Evolutionary conservation across 2,888 invertebrate species (phyloP).

Genomic region (Lordiphosa andalusiaca): DNA sequence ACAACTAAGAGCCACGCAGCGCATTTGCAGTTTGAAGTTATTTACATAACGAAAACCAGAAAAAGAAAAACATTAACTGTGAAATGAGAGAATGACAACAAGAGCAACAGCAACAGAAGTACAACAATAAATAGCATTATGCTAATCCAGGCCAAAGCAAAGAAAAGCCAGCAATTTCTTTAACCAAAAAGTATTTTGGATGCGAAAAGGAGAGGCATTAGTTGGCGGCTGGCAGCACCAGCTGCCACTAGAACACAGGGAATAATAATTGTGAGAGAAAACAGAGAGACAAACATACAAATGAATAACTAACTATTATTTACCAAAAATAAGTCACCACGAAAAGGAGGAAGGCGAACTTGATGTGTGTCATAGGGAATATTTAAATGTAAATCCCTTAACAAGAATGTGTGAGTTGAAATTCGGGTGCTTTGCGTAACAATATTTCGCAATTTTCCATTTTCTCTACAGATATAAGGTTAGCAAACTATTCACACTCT

Average conservation of each 20-base stretch:
- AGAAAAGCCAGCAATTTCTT: conserved; percentile 40
- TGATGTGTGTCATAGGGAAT: too few species aligned
- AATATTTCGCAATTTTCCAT: too few species aligned
- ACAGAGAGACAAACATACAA: conserved; percentile 6
- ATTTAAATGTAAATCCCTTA: too few species aligned
- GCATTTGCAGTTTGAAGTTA: conserved; percentile 30
- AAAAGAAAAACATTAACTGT: conserved; percentile 64
- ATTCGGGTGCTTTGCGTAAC: too few species aligned
- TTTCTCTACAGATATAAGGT: too few species aligned
- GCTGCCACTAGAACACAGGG: conserved; percentile 29
- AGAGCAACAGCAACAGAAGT: conserved; percentile 47
- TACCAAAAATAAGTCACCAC: conserved; percentile 68
- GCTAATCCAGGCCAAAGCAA: conserved; percentile 74
- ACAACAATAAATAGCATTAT: conserved; percentile 75
- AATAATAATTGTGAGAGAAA: conserved; percentile 40
- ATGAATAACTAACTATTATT: conserved; percentile 71
- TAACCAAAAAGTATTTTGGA: conserved; percentile 18
- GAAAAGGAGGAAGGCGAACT: too few species aligned
- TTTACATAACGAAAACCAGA: conserved; percentile 52
- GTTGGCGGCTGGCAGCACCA: conserved; percentile 24
- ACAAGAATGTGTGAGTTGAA: too few species aligned
- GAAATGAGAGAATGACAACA: conserved; percentile 25
- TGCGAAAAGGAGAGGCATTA: conserved; percentile 20
- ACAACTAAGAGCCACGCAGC: conserved; percentile 11
- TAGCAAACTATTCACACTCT: too few species aligned